Base-by-base conservation (phyloP, 2,797 vertebrate species). In the Hipposideros larvatus region DNA sequence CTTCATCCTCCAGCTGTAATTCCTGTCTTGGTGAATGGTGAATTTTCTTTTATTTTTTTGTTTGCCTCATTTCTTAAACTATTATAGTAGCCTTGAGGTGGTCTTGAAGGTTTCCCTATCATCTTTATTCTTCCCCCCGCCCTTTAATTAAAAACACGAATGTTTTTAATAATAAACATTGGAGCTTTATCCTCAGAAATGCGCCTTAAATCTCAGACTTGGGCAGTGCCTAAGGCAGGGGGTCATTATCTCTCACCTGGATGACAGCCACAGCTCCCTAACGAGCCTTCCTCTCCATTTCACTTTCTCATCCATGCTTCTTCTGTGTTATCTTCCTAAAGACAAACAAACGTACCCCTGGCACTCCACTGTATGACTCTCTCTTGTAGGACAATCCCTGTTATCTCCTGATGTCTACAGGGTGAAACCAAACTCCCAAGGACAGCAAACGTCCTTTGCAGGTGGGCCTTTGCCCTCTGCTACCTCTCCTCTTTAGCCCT, bases 41-140 rank as follows among this genome's bases (percentile, higher is more conserved):
- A 51, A 51, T 51, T 51, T 51, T 51, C 48, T 51, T 51, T 51
- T 13, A 51, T 51, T 51, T 51, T 51, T 51, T 51, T 66, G n/a
- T 92, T 83, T 79, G 46, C 34, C 70, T 94, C 53, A 7, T 79
- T 87, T 75, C 53, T 70, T 87, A 95, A 91, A 51, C 43, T 34
- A 37, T 37, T 37, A 37, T 37, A 68, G 55, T 34, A 83, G 61
- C 22, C 77, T 43, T 16, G 57, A 55, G 3, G 46, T 37, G 22
- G 61, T 68, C 83, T 55, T 48, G 53, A 43, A 31, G 41, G 6
- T 34, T 78, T 96, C 55, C 19, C 66, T n/a, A 24, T 80, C 78
- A 66, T 74, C 82, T 37, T 37, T 66, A n/a, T 55, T 0, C 53
- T 37, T 37, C 53, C 53, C 31, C 51, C 41, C 51, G n/a, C 46